Percentiles rank a stretch among this genome's conserved stretches.
phyloP scores from a whole-genome alignment of 2,113 vertebrate genomes.

The Spea bombifrons region DNA sequence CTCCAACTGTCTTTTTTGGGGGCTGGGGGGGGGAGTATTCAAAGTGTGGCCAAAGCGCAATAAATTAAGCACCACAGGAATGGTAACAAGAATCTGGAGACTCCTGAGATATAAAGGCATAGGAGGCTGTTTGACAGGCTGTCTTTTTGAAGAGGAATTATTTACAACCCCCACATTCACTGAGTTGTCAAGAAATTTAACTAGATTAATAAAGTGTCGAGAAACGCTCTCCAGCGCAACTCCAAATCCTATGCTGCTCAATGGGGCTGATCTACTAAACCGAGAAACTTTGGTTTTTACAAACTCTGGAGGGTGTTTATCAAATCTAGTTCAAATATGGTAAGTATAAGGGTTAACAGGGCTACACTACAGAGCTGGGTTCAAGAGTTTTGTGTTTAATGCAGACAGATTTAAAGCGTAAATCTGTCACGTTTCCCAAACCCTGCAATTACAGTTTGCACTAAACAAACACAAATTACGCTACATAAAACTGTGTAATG shows the following conservation, averaged over 20 bases:
- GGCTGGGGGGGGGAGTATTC: not conserved
- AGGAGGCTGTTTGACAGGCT: not conserved
- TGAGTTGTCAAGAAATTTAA: not conserved
- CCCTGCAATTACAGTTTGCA: no score
- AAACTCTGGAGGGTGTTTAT: not conserved
- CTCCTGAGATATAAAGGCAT: not conserved
- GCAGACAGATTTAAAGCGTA: no score
- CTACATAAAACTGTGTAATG: no score
- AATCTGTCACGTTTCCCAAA: no score
- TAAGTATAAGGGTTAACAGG: no score
- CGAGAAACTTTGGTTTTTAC: not conserved
- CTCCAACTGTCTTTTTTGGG: slow-evolving; percentile 30
- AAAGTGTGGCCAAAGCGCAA: slow-evolving; percentile 21
- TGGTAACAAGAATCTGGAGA: not conserved
- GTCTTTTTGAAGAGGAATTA: slow-evolving; percentile 8
- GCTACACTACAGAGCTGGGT: no score
- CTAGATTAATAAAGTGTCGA: not conserved
- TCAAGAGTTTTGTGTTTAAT: no score
- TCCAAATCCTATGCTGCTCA: not conserved
- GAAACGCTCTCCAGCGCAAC: not conserved
- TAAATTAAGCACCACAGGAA: slow-evolving; percentile 16
- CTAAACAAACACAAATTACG: no score
- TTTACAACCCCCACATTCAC: not conserved
- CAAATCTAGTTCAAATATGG: no score
- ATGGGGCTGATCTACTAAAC: not conserved